Percentiles rank a stretch among this genome's conserved stretches.
These are phyloP conservation scores for Ametastegia equiseti DNA, from an alignment of 2,888 invertebrate genomes.

Conservation along the genomic window DNA sequence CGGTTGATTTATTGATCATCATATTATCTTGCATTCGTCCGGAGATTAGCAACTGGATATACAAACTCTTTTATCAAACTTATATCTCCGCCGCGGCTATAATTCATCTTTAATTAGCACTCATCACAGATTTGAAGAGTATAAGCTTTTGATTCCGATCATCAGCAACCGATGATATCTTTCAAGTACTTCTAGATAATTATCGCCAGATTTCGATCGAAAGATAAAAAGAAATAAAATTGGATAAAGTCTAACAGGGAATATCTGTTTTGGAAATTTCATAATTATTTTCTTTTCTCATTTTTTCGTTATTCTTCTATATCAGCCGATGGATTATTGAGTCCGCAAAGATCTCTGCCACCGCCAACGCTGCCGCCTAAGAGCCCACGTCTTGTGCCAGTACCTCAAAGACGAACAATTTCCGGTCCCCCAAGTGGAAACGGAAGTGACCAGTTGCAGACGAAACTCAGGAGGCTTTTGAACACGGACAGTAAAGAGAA, in stretches of 20 bases:
- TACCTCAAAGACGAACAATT: conserved; percentile 71
- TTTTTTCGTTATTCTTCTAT: conserved; percentile 4
- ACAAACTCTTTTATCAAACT: not conserved
- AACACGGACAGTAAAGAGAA: conserved; percentile 87
- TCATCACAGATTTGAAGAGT: not conserved
- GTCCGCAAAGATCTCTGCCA: conserved; percentile 72
- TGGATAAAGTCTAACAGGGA: not conserved
- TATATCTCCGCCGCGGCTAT: not conserved
- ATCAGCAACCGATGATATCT: not conserved
- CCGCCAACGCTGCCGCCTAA: conserved; percentile 76
- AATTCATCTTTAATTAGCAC: conserved; percentile 22
- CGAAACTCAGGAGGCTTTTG: conserved; percentile 86
- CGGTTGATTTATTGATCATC: not conserved
- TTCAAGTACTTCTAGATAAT: not conserved
- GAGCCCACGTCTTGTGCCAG: conserved; percentile 77
- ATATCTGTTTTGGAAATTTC: not conserved
- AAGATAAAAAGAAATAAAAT: not conserved
- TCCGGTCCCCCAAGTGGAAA: conserved; percentile 69
- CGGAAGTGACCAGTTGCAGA: conserved; percentile 84
- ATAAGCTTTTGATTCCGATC: not conserved
- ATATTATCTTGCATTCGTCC: not conserved
- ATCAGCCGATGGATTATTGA: conserved; percentile 66
- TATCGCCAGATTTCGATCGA: conserved; percentile 19
- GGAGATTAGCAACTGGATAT: not conserved
- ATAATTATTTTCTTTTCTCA: conserved; percentile 7